These are phyloP conservation scores for Trisateles emortualis DNA, from an alignment of 2,888 invertebrate species.

Conservation along the genomic window DNA sequence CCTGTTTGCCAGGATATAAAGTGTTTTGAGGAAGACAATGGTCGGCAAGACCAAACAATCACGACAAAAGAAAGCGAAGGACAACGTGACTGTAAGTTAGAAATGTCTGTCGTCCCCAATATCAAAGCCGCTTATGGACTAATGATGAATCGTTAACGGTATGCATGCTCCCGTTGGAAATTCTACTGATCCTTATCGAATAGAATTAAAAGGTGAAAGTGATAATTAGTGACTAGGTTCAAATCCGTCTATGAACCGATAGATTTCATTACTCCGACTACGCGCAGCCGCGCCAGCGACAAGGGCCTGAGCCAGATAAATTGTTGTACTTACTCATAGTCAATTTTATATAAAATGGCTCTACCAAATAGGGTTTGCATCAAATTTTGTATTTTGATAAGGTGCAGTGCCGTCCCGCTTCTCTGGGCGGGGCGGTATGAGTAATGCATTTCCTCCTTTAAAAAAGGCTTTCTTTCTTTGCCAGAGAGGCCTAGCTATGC, in stretches of 20 bases:
- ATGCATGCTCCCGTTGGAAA: slow-evolving; percentile 69
- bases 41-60: slow-evolving; percentile 77
- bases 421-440: no score
- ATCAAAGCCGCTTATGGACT: slow-evolving; percentile 71
- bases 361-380: no score
- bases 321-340: no score
- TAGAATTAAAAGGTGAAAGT: slow-evolving; percentile 71
- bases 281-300: no score
- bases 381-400: no score
- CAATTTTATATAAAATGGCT: no score
- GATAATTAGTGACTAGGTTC: slow-evolving; percentile 49
- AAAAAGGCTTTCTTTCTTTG: no score
- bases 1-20: slow-evolving; percentile 81
- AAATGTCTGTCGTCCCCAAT: slow-evolving; percentile 80
- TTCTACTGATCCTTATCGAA: slow-evolving; percentile 68
- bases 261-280: slow-evolving; percentile 11
- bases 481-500: no score
- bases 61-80: slow-evolving; percentile 81
- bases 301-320: no score
- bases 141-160: slow-evolving; percentile 76
- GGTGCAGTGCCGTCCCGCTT: no score
- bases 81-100: slow-evolving; percentile 80
- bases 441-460: no score
- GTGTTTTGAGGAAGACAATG: slow-evolving; percentile 79
- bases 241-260: slow-evolving; percentile 3